phyloP scores from a whole-genome alignment of 1,140 invertebrate genomes.

The Diorhabda elongata region DNA sequence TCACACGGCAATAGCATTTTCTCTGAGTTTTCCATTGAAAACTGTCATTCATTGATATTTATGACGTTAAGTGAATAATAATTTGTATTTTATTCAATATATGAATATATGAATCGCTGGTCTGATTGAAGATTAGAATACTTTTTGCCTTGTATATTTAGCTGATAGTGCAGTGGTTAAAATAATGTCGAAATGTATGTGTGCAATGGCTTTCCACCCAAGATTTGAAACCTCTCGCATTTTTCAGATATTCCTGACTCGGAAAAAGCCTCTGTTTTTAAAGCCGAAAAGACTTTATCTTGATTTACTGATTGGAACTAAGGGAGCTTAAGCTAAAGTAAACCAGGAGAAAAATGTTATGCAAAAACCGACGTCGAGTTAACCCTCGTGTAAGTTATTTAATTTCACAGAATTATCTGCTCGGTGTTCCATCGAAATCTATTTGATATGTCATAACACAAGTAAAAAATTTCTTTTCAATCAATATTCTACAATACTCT shows the following conservation, averaged over 20 bases:
- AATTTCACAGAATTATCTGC: constrained; percentile 17
- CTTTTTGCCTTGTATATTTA: no score
- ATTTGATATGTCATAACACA: not conserved
- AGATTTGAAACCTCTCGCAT: constrained; percentile 19
- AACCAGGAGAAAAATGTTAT: constrained; percentile 30
- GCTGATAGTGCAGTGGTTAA: no score
- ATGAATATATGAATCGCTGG: no score
- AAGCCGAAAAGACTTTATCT: constrained; percentile 38
- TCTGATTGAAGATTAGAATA: no score
- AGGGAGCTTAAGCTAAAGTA: constrained; percentile 30
- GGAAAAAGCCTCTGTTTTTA: constrained; percentile 29
- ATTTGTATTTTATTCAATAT: no score
- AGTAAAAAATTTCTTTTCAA: no score
- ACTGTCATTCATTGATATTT: no score
- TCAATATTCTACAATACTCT: no score
- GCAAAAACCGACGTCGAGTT: constrained; percentile 20
- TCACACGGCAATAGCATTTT: no score
- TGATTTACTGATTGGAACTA: constrained; percentile 43
- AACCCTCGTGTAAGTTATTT: constrained; percentile 19
- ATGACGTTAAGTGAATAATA: no score
- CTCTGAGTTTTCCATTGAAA: no score
- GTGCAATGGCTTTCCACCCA: constrained; percentile 9
- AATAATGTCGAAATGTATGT: no score
- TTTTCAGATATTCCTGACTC: constrained; percentile 23
- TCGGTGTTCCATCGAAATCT: constrained; percentile 1